phyloP scores from a whole-genome alignment of 2,888 invertebrate genomes.

The Colostygia pectinataria region DNA sequence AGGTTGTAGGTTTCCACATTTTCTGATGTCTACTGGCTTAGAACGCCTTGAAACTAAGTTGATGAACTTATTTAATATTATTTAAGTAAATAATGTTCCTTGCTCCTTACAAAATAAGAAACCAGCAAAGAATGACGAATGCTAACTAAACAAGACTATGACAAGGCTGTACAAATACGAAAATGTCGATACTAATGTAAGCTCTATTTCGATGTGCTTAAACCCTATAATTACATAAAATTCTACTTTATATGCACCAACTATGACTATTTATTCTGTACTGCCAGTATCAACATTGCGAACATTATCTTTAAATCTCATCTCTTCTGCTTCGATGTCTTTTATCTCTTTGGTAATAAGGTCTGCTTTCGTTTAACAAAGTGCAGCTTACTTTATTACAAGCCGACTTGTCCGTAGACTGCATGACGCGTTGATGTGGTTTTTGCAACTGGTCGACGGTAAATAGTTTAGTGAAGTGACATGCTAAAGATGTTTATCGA shows the following conservation, averaged over 20 bases:
- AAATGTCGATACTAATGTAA: not conserved
- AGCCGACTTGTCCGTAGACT: constrained; percentile 59
- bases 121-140: constrained; percentile 11
- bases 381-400: constrained; percentile 50
- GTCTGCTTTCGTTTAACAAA: constrained; percentile 34
- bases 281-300: constrained; percentile 17
- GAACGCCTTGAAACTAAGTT: not conserved
- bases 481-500: constrained; percentile 13
- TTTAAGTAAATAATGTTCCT: not conserved
- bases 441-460: constrained; percentile 64
- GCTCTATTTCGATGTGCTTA: constrained; percentile 7
- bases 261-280: constrained; percentile 6
- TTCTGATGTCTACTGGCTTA: too few species aligned
- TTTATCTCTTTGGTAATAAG: constrained; percentile 31
- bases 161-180: not conserved
- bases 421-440: constrained; percentile 73
- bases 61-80: not conserved
- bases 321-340: not conserved
- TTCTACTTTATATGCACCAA: constrained; percentile 4
- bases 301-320: constrained; percentile 13
- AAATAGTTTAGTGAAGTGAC: constrained; percentile 60
- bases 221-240: not conserved
- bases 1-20: too few species aligned
- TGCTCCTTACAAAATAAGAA: not conserved
- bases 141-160: constrained; percentile 3